Evolutionary conservation across 1,140 invertebrate genomes (phyloP).

Genomic region (Portunus trituberculatus): DNA sequence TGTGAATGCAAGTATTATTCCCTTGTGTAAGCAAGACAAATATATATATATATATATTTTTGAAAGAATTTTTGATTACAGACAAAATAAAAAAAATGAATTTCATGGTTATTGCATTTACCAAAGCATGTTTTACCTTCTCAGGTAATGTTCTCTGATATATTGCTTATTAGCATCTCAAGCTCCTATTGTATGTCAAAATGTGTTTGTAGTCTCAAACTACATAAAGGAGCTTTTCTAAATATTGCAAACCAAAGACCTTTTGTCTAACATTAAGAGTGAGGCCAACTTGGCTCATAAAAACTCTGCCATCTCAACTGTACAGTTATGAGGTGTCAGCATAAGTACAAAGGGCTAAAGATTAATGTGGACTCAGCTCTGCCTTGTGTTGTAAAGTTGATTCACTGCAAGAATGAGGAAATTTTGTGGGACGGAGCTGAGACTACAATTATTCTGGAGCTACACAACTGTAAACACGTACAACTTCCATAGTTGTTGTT

Average conservation of each 20-base stretch:
- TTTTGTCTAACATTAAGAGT: constrained; percentile 30
- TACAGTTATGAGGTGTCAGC: neutral
- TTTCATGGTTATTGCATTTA: constrained; percentile 32
- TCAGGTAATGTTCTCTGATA: neutral
- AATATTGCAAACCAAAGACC: constrained; percentile 46
- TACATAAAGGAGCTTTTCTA: constrained; percentile 38
- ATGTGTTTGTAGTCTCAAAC: constrained; percentile 12
- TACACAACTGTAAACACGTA: constrained; percentile 46
- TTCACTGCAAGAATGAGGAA: neutral
- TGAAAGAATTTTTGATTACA: neutral
- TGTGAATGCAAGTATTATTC: constrained; percentile 29
- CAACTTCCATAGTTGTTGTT: constrained; percentile 39
- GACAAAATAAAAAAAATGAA: neutral
- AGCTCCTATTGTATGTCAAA: neutral
- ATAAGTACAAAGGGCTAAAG: neutral
- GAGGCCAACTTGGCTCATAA: neutral
- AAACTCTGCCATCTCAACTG: constrained; percentile 29
- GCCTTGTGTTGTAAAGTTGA: neutral
- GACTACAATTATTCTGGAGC: constrained; percentile 37
- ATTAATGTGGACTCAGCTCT: constrained; percentile 30
- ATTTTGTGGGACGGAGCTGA: constrained; percentile 28
- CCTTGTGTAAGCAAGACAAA: neutral
- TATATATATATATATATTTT: neutral
- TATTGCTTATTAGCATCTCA: neutral
- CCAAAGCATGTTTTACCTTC: constrained; percentile 38